Evolutionary conservation across 2,113 vertebrate genomes (phyloP).

Genomic region (Plecturocebus donacophilus): DNA sequence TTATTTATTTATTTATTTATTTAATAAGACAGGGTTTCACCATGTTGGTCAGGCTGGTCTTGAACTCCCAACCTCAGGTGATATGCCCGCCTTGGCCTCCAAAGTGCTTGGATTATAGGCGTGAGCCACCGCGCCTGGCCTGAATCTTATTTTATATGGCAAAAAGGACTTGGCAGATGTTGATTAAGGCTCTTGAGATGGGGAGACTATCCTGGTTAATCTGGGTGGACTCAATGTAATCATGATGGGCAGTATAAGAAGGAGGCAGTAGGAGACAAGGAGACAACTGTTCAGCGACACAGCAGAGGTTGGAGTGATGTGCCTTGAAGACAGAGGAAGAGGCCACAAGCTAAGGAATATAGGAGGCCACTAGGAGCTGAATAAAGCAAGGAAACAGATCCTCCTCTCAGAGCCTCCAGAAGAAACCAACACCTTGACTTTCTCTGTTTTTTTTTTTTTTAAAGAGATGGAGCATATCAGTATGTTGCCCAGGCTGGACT

Average conservation of each 20-base stretch:
- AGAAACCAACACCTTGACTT: not conserved
- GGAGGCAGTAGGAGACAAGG: not conserved
- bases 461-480: no score
- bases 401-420: not conserved
- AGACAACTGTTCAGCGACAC: not conserved
- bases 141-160: not conserved
- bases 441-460: no score
- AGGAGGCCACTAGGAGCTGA: not conserved
- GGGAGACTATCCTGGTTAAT: not conserved
- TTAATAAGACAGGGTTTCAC: no score
- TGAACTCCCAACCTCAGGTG: no score
- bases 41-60: no score
- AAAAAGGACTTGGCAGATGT: not conserved
- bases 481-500: not conserved
- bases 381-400: not conserved
- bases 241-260: not conserved
- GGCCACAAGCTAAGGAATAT: not conserved
- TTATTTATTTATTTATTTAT: no score
- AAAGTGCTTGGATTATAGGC: no score
- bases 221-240: not conserved
- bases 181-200: not conserved
- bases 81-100: no score
- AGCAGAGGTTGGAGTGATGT: not conserved
- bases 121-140: no score
- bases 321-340: not conserved